phyloP scores from a whole-genome alignment of 2,888 invertebrate genomes.

The Andrena praecox region DNA sequence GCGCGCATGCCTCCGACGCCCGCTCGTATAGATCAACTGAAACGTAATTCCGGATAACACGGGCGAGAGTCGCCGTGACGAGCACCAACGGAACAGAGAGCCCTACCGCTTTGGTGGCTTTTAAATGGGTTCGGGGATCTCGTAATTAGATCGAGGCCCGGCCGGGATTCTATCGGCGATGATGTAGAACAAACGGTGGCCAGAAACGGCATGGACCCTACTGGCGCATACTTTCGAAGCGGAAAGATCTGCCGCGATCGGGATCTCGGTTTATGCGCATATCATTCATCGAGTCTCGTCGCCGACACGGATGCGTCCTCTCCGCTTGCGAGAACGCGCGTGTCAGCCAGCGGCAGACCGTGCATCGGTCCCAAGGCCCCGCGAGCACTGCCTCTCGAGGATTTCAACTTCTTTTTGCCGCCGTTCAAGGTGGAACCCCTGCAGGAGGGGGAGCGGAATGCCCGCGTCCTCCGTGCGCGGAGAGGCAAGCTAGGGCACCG shows the following conservation, averaged over 20 bases:
- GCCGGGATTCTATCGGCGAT: background rate
- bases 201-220: background rate
- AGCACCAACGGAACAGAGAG: background rate
- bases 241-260: constrained; percentile 44
- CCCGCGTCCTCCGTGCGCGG: constrained; percentile 19
- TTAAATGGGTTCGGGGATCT: constrained; percentile 9
- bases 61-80: background rate
- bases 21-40: constrained; percentile 24
- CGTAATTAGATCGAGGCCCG: constrained; percentile 34
- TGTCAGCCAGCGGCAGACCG: constrained; percentile 17
- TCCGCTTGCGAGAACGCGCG: constrained; percentile 3
- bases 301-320: background rate
- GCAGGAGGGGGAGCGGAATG: constrained; percentile 16
- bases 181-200: background rate
- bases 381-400: constrained; percentile 54
- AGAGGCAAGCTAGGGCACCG: constrained; percentile 18
- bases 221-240: background rate
- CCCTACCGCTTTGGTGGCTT: background rate
- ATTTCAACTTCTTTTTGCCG: constrained; percentile 60
- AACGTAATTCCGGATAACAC: constrained; percentile 35
- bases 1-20: constrained; percentile 23
- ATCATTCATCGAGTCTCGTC: constrained; percentile 20
- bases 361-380: constrained; percentile 57
- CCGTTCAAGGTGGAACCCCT: constrained; percentile 55
- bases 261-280: constrained; percentile 39